Percentiles rank a stretch among this genome's conserved stretches.
Conservation (phyloP, 2,113 vertebrate genomes). For the Microtus montanus region DNA sequence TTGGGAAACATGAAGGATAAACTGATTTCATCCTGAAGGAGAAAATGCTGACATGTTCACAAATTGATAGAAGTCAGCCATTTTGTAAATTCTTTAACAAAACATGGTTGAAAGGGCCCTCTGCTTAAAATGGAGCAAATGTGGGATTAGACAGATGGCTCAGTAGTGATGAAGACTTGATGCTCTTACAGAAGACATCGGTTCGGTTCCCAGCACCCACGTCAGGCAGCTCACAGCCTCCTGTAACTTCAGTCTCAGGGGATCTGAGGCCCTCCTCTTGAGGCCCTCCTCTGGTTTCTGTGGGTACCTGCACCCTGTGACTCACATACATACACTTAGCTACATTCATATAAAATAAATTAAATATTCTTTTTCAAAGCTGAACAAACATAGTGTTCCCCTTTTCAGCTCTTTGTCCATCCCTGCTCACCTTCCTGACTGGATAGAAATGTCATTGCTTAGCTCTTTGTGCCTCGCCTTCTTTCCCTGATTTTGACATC, state of each 20-base stretch:
- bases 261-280: background rate
- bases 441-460: rapidly evolving
- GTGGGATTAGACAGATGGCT: background rate
- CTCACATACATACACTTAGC: background rate
- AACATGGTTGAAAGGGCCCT: background rate
- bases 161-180: background rate
- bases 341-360: background rate
- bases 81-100: background rate
- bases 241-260: too few relatives aligned
- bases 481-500: background rate
- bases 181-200: background rate
- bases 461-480: background rate
- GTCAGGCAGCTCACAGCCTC: background rate
- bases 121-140: background rate
- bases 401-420: background rate
- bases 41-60: too few relatives aligned
- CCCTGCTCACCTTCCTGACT: too few relatives aligned
- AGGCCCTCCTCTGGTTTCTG: background rate
- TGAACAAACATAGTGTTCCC: background rate
- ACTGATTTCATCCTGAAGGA: background rate
- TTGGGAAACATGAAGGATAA: background rate
- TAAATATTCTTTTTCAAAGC: background rate
- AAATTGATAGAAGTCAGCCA: background rate
- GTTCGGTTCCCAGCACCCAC: background rate
- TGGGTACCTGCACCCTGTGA: background rate